Evolutionary conservation across 37 sponge, comb jelly and placozoan species (phyloP).

Genomic region (Corticium candelabrum): DNA sequence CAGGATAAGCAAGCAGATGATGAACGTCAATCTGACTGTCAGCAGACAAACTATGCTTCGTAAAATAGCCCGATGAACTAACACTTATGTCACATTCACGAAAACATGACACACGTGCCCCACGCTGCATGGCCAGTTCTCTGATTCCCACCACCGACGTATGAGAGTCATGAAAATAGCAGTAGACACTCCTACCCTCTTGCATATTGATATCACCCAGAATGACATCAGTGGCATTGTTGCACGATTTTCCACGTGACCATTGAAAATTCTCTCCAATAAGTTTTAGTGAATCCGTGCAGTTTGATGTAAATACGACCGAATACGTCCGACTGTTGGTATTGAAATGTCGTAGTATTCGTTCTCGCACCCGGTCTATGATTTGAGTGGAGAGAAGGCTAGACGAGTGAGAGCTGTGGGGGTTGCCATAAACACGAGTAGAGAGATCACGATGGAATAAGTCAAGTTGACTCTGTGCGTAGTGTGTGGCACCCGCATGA

Average conservation of each 20-base stretch:
- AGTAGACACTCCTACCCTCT: slow-evolving; percentile 39
- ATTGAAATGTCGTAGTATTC: slow-evolving; percentile 50
- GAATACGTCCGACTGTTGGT: slow-evolving; percentile 44
- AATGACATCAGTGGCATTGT: neutral
- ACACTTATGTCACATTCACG: neutral
- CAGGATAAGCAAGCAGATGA: slow-evolving; percentile 81
- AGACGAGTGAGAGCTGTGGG: slow-evolving; percentile 62
- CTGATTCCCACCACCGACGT: slow-evolving; percentile 93
- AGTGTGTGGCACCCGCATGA: slow-evolving; percentile 79
- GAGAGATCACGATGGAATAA: slow-evolving; percentile 37
- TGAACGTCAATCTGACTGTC: neutral
- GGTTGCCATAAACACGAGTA: slow-evolving; percentile 70
- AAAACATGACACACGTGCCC: slow-evolving; percentile 56
- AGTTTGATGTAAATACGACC: slow-evolving; percentile 73
- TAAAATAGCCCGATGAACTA: neutral
- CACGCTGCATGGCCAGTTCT: slow-evolving; percentile 45
- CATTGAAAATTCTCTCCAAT: slow-evolving; percentile 68
- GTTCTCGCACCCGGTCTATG: slow-evolving; percentile 45
- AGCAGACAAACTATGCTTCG: neutral
- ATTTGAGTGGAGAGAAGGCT: slow-evolving; percentile 36
- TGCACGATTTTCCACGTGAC: neutral
- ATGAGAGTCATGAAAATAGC: slow-evolving; percentile 83
- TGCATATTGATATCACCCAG: neutral
- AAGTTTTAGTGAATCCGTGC: slow-evolving; percentile 69
- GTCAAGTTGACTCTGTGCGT: slow-evolving; percentile 52